Base-by-base conservation (phyloP, 2,113 vertebrate species). In the Pluvialis apricaria region DNA sequence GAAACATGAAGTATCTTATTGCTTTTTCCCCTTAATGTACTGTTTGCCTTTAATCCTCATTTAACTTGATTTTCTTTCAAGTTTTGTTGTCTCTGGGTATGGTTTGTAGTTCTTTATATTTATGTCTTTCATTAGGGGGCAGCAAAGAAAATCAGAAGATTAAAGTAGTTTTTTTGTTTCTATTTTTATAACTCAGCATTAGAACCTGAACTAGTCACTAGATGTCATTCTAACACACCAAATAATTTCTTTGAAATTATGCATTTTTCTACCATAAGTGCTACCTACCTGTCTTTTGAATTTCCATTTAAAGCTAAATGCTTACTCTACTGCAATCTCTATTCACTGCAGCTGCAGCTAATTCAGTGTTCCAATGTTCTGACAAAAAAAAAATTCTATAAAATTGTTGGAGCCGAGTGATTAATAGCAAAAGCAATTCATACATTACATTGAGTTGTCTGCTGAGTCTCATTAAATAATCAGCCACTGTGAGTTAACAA, bases 221-320 rank as follows among this genome's bases (percentile, higher is more conserved):
- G 96, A 91, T 97, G 96, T 96, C 96, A 97, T 96, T 96, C 93
- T 97, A 97, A 94, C 93, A 96, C 94, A 95, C 70, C 78, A 94
- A 94, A 97, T 97, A 87, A 57, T 94, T 82, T 72, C 21, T 90
- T 80, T 65, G 70, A 92, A 96, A 61, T 95, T 69, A 76, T 25
- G 11, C 14, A n/a, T 31, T 79, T 60, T 94, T 71, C 81, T 82
- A n/a, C n/a, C 28, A 57, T 28, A 89, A 82, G 40, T 87, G 29
- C 29, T 84, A 47, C 66, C 38, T 64, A 66, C 25, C 24, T 80
- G 25, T 51, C 29, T 54, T 58, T 36, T 70, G 22, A 60, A 34
- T 86, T 73, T 73, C 70, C 12, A 62, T 75, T 92, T 90, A 70
- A 90, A 92, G 34, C 45, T 86, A 71, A 86, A 80, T 55, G 32